A percentile compares a stretch with the other conserved stretches of the same genome.
These are phyloP conservation scores for Pseudochromis fuscus DNA, from an alignment of 2,797 vertebrate species.

Conservation along the genomic window DNA sequence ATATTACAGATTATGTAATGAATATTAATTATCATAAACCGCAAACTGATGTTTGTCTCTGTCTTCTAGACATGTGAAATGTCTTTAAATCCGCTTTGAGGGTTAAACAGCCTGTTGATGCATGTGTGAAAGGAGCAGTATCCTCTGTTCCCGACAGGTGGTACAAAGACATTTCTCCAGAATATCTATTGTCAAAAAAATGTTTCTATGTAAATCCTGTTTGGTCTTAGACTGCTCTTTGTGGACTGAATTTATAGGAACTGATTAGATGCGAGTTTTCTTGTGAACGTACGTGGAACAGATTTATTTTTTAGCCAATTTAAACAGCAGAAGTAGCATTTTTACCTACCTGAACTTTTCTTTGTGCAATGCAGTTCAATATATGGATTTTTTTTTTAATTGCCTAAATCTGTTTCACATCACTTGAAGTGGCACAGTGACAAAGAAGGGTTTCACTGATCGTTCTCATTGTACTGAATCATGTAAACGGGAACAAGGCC, in stretches of 20 bases:
- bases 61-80: conserved; percentile 13
- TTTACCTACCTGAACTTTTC: conserved; percentile 40
- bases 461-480: conserved; percentile 20
- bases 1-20: conserved; percentile 34
- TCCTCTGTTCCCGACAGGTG: neutral
- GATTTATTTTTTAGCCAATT: conserved; percentile 22
- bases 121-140: conserved; percentile 37
- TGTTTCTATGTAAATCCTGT: conserved; percentile 23
- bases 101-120: conserved; percentile 26
- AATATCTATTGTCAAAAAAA: conserved; percentile 5
- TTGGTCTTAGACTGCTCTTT: conserved; percentile 22
- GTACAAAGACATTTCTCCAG: conserved; percentile 7
- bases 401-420: conserved; percentile 24
- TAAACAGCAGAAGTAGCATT: conserved; percentile 54
- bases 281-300: neutral
- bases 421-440: conserved; percentile 10
- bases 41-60: conserved; percentile 32
- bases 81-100: conserved; percentile 23
- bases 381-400: neutral
- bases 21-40: conserved; percentile 37
- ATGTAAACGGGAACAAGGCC: conserved; percentile 43
- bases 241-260: conserved; percentile 17
- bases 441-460: conserved; percentile 17
- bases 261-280: conserved; percentile 9
- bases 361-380: conserved; percentile 31